Evolutionary conservation across 2,888 invertebrate species (phyloP).

Genomic region (Desoria tigrina): DNA sequence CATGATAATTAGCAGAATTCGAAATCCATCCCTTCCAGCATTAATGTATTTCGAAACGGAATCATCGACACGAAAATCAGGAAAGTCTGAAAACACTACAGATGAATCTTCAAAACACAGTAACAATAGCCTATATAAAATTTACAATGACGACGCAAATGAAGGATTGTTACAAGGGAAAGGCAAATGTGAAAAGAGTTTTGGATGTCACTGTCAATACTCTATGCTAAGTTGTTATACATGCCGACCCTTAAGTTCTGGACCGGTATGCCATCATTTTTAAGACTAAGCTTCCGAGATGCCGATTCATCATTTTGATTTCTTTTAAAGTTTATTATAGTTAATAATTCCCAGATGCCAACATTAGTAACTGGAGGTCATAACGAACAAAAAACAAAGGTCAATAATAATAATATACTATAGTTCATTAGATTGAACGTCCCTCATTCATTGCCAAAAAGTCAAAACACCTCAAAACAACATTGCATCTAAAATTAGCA

Average conservation of each 20-base stretch:
- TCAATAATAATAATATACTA: no score
- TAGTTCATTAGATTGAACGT: no score
- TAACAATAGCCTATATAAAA: constrained; percentile 44
- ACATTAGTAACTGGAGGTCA: no score
- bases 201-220: constrained; percentile 44
- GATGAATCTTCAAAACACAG: constrained; percentile 10
- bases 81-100: not conserved
- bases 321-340: not conserved
- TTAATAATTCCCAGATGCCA: constrained; percentile 15
- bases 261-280: constrained; percentile 48
- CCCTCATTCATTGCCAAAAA: not conserved
- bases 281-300: constrained; percentile 49
- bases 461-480: not conserved
- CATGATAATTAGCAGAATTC: constrained; percentile 50
- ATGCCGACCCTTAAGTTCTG: constrained; percentile 54
- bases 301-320: constrained; percentile 5
- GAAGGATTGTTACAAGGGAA: constrained; percentile 44
- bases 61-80: not conserved
- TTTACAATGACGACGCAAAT: constrained; percentile 48
- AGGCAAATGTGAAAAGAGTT: constrained; percentile 41
- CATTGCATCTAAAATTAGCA: no score
- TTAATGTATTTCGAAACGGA: constrained; percentile 24
- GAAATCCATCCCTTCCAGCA: constrained; percentile 42
- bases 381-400: no score
- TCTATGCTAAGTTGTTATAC: constrained; percentile 51